phyloP scores from a whole-genome alignment of 2,888 invertebrate genomes.

The Harpagoxenus sublaevis region DNA sequence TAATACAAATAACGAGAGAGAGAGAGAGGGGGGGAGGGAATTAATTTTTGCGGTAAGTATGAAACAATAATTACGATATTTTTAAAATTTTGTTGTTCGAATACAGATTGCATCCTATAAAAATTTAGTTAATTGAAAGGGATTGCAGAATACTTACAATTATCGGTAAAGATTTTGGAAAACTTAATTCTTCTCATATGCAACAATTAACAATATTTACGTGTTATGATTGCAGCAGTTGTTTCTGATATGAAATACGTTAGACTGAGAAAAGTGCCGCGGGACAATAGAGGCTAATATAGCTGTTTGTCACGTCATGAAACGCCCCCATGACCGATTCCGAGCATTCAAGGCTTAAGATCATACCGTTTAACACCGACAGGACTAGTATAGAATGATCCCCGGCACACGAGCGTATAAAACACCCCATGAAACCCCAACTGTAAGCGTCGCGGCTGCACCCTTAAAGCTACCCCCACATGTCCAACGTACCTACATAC shows the following conservation, averaged over 20 bases:
- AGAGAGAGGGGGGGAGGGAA: not conserved
- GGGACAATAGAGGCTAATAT: slow-evolving; percentile 62
- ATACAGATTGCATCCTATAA: not conserved
- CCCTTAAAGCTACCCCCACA: slow-evolving; percentile 57
- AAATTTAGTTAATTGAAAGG: not conserved
- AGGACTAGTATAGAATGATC: slow-evolving; percentile 69
- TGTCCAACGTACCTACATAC: not conserved
- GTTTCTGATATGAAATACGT: slow-evolving; percentile 8
- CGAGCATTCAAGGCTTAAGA: slow-evolving; percentile 78
- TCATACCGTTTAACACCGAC: slow-evolving; percentile 80
- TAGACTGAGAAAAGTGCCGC: slow-evolving; percentile 32
- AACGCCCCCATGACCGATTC: slow-evolving; percentile 63
- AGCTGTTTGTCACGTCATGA: slow-evolving; percentile 68
- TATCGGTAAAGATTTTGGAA: not conserved
- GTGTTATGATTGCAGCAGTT: slow-evolving; percentile 7
- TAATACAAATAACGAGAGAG: not conserved
- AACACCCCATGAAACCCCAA: slow-evolving; percentile 81
- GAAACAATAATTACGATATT: not conserved
- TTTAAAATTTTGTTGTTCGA: not conserved
- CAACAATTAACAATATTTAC: not conserved
- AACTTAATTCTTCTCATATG: not conserved
- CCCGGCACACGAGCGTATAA: slow-evolving; percentile 77
- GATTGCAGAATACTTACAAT: not conserved
- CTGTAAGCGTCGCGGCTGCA: slow-evolving; percentile 79
- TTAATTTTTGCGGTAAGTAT: not conserved